These are phyloP conservation scores for Dinocampus coccinellae DNA, from an alignment of 2,888 invertebrate genomes.

Conservation along the genomic window DNA sequence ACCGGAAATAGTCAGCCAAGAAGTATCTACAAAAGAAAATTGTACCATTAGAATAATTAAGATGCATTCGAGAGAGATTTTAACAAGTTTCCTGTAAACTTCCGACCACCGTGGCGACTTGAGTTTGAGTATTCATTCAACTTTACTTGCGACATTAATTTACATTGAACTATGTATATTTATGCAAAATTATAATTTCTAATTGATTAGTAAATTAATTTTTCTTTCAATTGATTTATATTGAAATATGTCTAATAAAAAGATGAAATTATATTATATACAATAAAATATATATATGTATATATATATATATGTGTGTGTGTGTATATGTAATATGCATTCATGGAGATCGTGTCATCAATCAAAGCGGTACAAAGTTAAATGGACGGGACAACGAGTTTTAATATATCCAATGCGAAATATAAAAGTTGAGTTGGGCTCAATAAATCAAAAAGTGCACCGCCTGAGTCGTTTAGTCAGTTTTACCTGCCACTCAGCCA, in stretches of 20 bases:
- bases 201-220: background rate
- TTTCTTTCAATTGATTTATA: background rate
- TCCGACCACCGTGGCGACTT: constrained; percentile 3
- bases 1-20: constrained; percentile 31
- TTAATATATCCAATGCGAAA: constrained; percentile 65
- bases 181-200: background rate
- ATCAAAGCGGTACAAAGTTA: constrained; percentile 63
- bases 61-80: constrained; percentile 44
- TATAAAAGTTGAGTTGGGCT: constrained; percentile 68
- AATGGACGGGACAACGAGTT: constrained; percentile 68
- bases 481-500: constrained; percentile 56
- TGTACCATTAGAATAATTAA: constrained; percentile 60
- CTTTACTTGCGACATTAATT: background rate
- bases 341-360: constrained; percentile 57
- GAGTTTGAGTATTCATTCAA: background rate
- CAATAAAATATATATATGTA: too few species aligned
- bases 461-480: constrained; percentile 54
- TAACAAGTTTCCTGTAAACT: constrained; percentile 38
- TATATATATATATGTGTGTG: too few species aligned
- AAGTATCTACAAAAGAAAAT: constrained; percentile 47
- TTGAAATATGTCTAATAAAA: constrained; percentile 5
- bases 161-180: background rate
- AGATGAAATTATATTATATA: too few species aligned
- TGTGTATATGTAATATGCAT: constrained; percentile 41
- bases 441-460: constrained; percentile 69